These are phyloP conservation scores for Athrips mouffetella DNA, from an alignment of 2,888 invertebrate genomes.

Conservation along the genomic window DNA sequence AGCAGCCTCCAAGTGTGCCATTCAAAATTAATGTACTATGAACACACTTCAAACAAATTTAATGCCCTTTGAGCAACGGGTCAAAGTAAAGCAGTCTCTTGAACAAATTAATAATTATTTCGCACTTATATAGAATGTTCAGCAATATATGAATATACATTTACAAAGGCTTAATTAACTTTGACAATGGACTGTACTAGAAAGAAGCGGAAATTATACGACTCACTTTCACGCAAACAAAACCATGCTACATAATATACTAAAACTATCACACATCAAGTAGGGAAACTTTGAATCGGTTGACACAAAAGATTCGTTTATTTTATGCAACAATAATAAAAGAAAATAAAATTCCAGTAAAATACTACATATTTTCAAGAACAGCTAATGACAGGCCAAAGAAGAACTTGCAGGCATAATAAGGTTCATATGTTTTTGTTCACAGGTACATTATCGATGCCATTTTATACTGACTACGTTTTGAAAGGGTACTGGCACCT, in stretches of 20 bases:
- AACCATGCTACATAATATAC: too few species aligned
- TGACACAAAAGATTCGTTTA: too few species aligned
- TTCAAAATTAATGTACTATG: conserved; percentile 13
- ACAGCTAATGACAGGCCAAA: neutral
- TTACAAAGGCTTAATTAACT: too few species aligned
- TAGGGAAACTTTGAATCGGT: too few species aligned
- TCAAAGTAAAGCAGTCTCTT: neutral
- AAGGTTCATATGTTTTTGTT: conserved; percentile 38
- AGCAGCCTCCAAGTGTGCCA: neutral
- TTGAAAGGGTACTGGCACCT: conserved; percentile 98
- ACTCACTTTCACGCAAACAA: too few species aligned
- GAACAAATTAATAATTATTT: neutral
- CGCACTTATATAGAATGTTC: too few species aligned
- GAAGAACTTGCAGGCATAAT: neutral
- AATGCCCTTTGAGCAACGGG: conserved; percentile 5
- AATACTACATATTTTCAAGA: neutral
- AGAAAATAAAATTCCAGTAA: too few species aligned
- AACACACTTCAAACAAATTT: conserved; percentile 12
- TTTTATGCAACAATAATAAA: too few species aligned
- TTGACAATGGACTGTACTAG: too few species aligned
- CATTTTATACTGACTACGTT: conserved; percentile 98
- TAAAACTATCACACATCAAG: too few species aligned
- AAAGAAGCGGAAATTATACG: too few species aligned
- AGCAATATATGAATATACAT: too few species aligned
- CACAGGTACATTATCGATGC: conserved; percentile 96